Percentiles rank a stretch among this genome's conserved stretches.
These are phyloP conservation scores for Pedetes capensis DNA, from an alignment of 2,113 vertebrate species.

Conservation along the genomic window DNA sequence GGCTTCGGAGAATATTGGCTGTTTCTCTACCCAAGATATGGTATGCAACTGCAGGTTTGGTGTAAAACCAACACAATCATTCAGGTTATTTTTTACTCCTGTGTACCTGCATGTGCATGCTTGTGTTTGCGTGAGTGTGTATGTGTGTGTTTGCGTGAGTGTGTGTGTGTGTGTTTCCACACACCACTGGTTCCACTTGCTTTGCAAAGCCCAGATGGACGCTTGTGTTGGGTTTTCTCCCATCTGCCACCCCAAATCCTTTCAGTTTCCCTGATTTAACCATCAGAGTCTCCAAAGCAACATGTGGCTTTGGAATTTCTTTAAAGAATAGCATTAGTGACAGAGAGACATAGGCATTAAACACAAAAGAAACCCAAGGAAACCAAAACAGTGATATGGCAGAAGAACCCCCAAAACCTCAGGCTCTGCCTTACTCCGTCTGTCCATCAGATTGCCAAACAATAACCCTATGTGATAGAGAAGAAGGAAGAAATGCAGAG, in stretches of 20 bases:
- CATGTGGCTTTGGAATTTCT: conserved; percentile 58
- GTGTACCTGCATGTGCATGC: too few relatives aligned
- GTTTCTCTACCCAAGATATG: background rate
- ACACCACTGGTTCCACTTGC: background rate
- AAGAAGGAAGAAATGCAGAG: conserved; percentile 43
- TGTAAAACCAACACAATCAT: background rate
- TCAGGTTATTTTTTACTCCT: background rate
- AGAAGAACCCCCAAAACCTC: background rate
- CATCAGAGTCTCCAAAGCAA: conserved; percentile 25
- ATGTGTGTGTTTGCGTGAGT: background rate
- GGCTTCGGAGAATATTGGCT: background rate
- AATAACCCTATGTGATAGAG: conserved; percentile 55
- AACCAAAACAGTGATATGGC: background rate
- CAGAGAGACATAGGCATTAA: background rate
- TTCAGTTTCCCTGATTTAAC: conserved; percentile 37
- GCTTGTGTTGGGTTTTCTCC: background rate
- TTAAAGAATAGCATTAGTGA: conserved; percentile 31
- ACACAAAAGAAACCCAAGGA: background rate
- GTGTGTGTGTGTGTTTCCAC: background rate
- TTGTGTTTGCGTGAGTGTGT: background rate
- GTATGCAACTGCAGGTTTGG: background rate
- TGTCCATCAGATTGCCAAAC: conserved; percentile 61
- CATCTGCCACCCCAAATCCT: conserved; percentile 1
- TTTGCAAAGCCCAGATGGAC: conserved; percentile 2
- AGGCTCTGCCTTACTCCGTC: background rate